phyloP scores from a whole-genome alignment of 37 sponge, comb jelly and placozoan species.

The Cliona cf. orientalis region DNA sequence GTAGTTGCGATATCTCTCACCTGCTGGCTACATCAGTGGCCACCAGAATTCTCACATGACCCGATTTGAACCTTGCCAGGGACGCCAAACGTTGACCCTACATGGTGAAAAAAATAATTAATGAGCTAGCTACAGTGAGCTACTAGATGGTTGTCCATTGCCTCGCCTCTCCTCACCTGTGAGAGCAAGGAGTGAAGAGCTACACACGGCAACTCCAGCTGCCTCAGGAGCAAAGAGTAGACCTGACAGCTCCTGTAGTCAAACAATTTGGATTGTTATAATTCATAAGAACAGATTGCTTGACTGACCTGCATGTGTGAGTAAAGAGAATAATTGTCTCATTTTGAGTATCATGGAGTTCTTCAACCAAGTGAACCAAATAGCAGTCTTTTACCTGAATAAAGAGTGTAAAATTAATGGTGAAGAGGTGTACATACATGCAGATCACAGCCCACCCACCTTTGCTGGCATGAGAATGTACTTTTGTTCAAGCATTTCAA shows the following conservation, averaged over 20 bases:
- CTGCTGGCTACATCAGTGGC: conserved; percentile 98
- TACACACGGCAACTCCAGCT: conserved; percentile 82
- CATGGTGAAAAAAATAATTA: neutral
- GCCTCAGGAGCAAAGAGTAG: conserved; percentile 60
- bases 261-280: neutral
- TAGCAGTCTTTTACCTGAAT: conserved; percentile 88
- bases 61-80: conserved; percentile 87
- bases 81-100: conserved; percentile 83
- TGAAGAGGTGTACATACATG: neutral
- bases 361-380: conserved; percentile 63
- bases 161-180: conserved; percentile 44
- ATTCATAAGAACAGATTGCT: neutral
- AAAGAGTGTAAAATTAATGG: neutral
- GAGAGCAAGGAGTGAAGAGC: conserved; percentile 90
- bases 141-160: too few species aligned
- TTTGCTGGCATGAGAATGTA: conserved; percentile 88
- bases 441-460: conserved; percentile 17
- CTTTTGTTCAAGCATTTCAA: conserved; percentile 81
- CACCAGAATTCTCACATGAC: conserved; percentile 83
- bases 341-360: conserved; percentile 53
- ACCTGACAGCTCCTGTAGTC: conserved; percentile 93
- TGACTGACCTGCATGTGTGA: conserved; percentile 77
- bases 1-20: conserved; percentile 29
- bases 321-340: conserved; percentile 88
- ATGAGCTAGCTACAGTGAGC: too few species aligned